Conservation (phyloP, 2,113 vertebrate genomes). For the Oenanthe oenanthe region DNA sequence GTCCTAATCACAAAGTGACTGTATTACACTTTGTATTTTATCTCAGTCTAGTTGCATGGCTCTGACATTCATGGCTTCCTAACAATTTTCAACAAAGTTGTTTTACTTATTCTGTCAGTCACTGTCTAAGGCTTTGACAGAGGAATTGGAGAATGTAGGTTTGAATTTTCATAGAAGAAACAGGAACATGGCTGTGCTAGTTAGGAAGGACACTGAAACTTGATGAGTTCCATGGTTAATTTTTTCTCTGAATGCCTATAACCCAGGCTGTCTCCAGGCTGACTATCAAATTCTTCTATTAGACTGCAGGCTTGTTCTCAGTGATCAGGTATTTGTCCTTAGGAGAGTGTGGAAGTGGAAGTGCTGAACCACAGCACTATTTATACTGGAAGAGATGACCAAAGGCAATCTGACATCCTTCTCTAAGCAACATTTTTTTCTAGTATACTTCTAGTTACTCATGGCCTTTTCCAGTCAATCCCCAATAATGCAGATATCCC, state of each 20-base stretch:
- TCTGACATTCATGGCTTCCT: not conserved
- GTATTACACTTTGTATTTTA: not conserved
- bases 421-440: not conserved
- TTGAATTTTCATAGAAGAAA: not conserved
- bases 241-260: not conserved
- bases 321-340: not conserved
- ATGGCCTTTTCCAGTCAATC: not conserved
- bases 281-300: too few relatives aligned
- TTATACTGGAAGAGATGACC: not conserved
- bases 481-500: not conserved
- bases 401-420: not conserved
- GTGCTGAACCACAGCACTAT: not conserved
- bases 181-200: too few relatives aligned
- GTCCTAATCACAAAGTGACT: not conserved
- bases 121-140: not conserved
- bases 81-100: not conserved
- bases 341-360: not conserved
- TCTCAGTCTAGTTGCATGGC: not conserved
- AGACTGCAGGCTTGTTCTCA: not conserved
- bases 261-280: not conserved
- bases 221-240: not conserved
- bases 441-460: not conserved
- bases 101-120: not conserved
- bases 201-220: not conserved
- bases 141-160: not conserved